Base-by-base conservation (phyloP, 1,140 invertebrate genomes). In the Drosophila ogumai region DNA sequence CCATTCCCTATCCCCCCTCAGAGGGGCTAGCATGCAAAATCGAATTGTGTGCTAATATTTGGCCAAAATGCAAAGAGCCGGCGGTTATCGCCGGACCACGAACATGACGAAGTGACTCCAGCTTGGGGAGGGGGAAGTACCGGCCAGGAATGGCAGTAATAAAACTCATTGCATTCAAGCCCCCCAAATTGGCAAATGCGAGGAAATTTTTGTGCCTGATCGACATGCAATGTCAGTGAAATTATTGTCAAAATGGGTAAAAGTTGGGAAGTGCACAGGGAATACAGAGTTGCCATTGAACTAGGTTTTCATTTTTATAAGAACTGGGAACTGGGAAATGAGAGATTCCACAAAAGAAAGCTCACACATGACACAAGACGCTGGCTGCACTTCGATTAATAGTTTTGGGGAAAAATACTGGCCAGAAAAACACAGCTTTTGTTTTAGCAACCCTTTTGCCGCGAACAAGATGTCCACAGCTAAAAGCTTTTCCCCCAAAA, bases 21-120 rank as follows among this genome's bases (percentile, higher is more conserved):
- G 1, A 2, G 64, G 25, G 60, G 74, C 46, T 68, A 61, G 79
- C 84, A 82, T 86, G 84, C 84, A 86, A 86, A 86, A 86, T 86
- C 80, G 84, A 88, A 87, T 87, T 84, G 82, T 88, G 82, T 87
- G 82, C 80, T 87, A 87, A 87, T 87, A 87, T 87, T 87, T 87
- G 82, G 59, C 60, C 60, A 57, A 68, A 80, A 60, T 60, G 54
- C 49, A 60, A 32, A 60, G 40, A 78, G 73, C 64, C 63, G 19
- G 44, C 65, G 74, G 75, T 43, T 64, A 75, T 49, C 15, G 71
- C 8, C 25, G 28, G 13, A 22, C 72, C 71, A 75, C 59, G 66
- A 69, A 78, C 60, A 68, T 82, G 77, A 84, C 79, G 81, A 73
- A 84, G 67, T 84, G 66, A 69, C 82, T 79, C 57, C 60, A 58